Evolutionary conservation across 1,140 invertebrate genomes (phyloP).

Genomic region (Hetaerina americana): DNA sequence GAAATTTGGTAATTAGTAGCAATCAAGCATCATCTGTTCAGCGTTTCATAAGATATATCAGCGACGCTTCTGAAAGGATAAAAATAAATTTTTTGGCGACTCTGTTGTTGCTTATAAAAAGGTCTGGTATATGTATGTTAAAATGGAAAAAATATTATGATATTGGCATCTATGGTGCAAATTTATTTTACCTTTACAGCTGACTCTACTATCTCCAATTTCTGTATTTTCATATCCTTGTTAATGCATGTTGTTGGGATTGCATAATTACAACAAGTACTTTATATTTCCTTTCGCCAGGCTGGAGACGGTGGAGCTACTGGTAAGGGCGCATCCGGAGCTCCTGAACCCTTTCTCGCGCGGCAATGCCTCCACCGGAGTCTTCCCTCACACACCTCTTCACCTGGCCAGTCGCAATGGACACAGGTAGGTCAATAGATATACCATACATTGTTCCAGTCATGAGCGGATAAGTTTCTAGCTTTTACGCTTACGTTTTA

Average conservation of each 20-base stretch:
- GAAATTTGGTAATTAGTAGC: too few relatives aligned
- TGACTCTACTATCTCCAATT: too few relatives aligned
- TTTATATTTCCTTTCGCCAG: constrained; percentile 32
- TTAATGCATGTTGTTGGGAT: neutral
- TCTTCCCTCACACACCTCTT: constrained; percentile 75
- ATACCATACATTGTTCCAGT: neutral
- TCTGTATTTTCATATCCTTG: constrained; percentile 5
- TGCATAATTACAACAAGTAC: constrained; percentile 6
- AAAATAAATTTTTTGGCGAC: too few relatives aligned
- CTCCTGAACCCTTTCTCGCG: constrained; percentile 53
- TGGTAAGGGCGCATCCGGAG: constrained; percentile 67
- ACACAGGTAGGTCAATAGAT: constrained; percentile 52
- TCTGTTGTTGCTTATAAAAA: too few relatives aligned
- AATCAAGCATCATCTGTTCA: too few relatives aligned
- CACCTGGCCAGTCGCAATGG: constrained; percentile 90
- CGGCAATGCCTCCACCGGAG: constrained; percentile 22
- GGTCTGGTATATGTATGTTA: too few relatives aligned
- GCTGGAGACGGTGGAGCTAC: constrained; percentile 74
- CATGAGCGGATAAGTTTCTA: neutral
- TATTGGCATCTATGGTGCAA: too few relatives aligned
- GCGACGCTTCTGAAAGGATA: too few relatives aligned
- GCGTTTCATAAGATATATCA: too few relatives aligned
- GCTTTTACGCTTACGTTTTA: too few relatives aligned
- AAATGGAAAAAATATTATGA: too few relatives aligned
- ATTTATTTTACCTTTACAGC: too few relatives aligned